These are phyloP conservation scores for Drosophila varians DNA, from an alignment of 1,140 invertebrate species.

Conservation along the genomic window DNA sequence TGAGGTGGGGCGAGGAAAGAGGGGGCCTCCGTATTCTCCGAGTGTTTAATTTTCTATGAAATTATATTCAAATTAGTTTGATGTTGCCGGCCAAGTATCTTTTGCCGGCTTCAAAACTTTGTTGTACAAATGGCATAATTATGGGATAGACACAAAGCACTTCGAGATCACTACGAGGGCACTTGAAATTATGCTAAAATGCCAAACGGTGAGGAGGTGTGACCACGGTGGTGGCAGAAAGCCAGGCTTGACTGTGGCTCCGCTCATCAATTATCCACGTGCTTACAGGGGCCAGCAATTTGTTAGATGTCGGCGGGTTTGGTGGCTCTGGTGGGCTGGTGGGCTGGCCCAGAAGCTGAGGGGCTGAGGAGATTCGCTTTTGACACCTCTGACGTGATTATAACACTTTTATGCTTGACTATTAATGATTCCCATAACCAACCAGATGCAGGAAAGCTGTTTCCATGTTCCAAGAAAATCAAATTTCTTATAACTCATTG, in stretches of 20 bases:
- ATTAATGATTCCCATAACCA: conserved; percentile 67
- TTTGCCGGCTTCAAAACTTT: conserved; percentile 10
- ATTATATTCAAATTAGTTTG: conserved; percentile 82
- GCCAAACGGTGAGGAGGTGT: conserved; percentile 47
- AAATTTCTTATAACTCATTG: conserved; percentile 8
- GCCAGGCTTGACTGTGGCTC: conserved; percentile 44
- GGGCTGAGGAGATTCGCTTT: conserved; percentile 35
- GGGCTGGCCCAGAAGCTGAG: conserved; percentile 1
- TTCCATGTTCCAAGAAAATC: background rate
- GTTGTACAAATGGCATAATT: conserved; percentile 70
- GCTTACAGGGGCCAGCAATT: conserved; percentile 67
- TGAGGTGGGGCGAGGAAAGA: background rate
- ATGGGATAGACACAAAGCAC: conserved; percentile 57
- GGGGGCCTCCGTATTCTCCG: background rate
- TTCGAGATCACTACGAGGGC: conserved; percentile 51
- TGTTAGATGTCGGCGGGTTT: conserved; percentile 58
- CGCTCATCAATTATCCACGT: conserved; percentile 78
- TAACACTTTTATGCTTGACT: conserved; percentile 74
- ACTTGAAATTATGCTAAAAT: conserved; percentile 78
- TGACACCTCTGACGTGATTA: conserved; percentile 79
- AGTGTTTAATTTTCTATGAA: conserved; percentile 65
- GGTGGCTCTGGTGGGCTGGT: background rate
- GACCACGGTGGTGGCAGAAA: conserved; percentile 17
- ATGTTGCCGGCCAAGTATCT: conserved; percentile 56
- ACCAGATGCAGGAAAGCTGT: conserved; percentile 13